Percentiles rank a stretch among this genome's conserved stretches.
Evolutionary conservation across 2,888 invertebrate species (phyloP).

Genomic region (Nudaria mundana): DNA sequence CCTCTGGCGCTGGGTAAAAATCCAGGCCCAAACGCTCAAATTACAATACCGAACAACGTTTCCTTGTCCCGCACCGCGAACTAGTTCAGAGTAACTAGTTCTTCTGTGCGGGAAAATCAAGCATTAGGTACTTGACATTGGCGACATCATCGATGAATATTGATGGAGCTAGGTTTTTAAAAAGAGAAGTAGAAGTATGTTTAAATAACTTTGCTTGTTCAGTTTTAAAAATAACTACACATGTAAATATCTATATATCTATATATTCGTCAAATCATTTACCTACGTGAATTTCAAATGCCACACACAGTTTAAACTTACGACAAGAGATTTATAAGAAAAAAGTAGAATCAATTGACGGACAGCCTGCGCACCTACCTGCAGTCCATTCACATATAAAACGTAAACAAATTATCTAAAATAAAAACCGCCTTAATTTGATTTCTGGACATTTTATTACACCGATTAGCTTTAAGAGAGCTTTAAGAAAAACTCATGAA

Average conservation of each 20-base stretch:
- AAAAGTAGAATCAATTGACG: constrained; percentile 5
- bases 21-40: too few species aligned
- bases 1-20: too few species aligned
- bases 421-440: constrained; percentile 20
- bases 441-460: constrained; percentile 24
- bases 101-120: too few species aligned
- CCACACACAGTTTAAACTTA: constrained; percentile 7
- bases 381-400: constrained; percentile 26
- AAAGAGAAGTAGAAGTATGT: too few species aligned
- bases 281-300: constrained; percentile 13
- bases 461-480: constrained; percentile 28
- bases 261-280: constrained; percentile 12
- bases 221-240: too few species aligned
- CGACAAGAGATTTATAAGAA: constrained; percentile 12
- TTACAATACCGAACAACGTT: too few species aligned
- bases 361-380: constrained; percentile 7
- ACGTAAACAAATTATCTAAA: constrained; percentile 27
- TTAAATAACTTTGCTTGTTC: too few species aligned
- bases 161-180: too few species aligned
- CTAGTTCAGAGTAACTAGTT: too few species aligned
- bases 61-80: too few species aligned
- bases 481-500: constrained; percentile 39
- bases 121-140: too few species aligned
- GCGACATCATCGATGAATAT: too few species aligned
- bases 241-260: constrained; percentile 22